Base-by-base conservation (phyloP, 1,140 invertebrate genomes). In the Drosophila albomicans region DNA sequence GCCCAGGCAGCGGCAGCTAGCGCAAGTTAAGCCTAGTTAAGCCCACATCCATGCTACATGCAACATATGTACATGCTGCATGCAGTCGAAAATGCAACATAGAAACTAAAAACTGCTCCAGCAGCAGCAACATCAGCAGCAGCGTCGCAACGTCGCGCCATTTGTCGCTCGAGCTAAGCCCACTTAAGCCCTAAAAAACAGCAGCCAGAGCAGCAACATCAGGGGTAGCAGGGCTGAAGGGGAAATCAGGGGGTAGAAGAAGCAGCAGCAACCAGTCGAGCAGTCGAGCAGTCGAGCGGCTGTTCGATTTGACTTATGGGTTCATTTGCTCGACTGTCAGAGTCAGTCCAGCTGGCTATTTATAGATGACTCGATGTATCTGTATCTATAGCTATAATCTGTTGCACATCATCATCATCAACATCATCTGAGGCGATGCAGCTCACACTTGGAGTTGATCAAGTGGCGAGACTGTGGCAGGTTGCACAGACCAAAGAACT, bases 281-380 rank as follows among this genome's bases (percentile, higher is more conserved):
- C 45, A 51, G 70, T 30, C 46, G 64, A 61, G 52, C 62, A 51
- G 70, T 30, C 46, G 64, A 61, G 52, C 62, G 78, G 68, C 87
- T 77, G 71, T 85, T 85, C 86, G 56, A 88, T 91, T 91, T 91
- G 88, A 91, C 88, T 91, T 91, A 91, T 91, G 88, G 88, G 88
- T 91, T 91, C 88, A 82, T 91, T 91, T 82, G 88, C 88, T 91
- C 52, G 59, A 73, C 69, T 88, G 84, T 84, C 84, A 87, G 85
- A 51, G 25, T 38, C 20, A 41, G 61, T 56, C 25, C 49, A 65
- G 58, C 52, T 61, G 25, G 35, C 79, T 87, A 87, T 88, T 82
- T 82, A 80, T 87, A 84, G 84, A 52, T 48, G 51, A 16, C 11
- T 48, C 16, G 16, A 8, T 20, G 32, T 10, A 38, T 15, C n/a